A percentile compares a stretch with the other conserved stretches of the same genome.
Conservation (phyloP, 2,888 invertebrate species). For the Amiota minor region DNA sequence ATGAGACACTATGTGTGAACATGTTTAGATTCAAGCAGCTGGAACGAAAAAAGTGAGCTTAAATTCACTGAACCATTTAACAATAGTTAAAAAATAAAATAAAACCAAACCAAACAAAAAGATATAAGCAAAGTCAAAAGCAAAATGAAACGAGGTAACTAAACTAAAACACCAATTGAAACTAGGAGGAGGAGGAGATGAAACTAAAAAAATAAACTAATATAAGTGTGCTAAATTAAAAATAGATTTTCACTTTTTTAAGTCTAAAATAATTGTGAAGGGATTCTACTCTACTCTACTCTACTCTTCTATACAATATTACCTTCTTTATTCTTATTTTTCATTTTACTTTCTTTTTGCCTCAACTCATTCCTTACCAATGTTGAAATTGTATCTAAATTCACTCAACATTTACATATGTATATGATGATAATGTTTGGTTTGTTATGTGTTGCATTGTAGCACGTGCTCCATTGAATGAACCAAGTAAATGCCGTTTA, state of each 20-base stretch:
- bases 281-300: neutral
- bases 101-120: slow-evolving; percentile 6
- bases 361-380: too few species aligned
- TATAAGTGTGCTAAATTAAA: slow-evolving; percentile 17
- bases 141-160: slow-evolving; percentile 33
- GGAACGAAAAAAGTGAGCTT: slow-evolving; percentile 22
- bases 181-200: slow-evolving; percentile 51
- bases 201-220: neutral
- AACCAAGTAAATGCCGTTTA: neutral
- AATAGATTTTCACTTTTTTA: slow-evolving; percentile 64
- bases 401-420: too few species aligned
- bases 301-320: neutral
- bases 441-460: neutral
- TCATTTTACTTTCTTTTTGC: neutral
- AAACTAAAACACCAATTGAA: slow-evolving; percentile 59
- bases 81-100: slow-evolving; percentile 26
- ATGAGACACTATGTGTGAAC: neutral
- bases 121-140: slow-evolving; percentile 20
- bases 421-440: too few species aligned
- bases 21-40: slow-evolving; percentile 22
- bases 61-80: slow-evolving; percentile 51
- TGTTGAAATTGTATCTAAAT: too few species aligned
- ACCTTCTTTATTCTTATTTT: neutral
- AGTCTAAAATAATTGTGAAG: neutral
- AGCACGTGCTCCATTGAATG: slow-evolving; percentile 9